Evolutionary conservation across 2,113 vertebrate genomes (phyloP).

Genomic region (Trichechus manatus): DNA sequence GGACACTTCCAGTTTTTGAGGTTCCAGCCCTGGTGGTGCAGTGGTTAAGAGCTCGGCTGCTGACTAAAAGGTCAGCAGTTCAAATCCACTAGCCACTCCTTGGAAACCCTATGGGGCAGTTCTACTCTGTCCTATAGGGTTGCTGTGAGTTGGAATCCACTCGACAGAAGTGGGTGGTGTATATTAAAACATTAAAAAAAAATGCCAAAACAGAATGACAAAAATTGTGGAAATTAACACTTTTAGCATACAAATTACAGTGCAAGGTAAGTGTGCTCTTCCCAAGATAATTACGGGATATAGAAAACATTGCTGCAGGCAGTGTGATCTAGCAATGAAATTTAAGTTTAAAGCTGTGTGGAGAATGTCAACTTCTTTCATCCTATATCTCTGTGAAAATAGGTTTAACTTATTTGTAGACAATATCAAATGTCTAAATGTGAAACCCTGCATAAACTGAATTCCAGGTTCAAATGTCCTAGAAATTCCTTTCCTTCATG

Average conservation of each 20-base stretch:
- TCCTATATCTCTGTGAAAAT: neutral
- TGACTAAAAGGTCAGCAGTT: too few relatives aligned
- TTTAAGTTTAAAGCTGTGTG: neutral
- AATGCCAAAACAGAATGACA: neutral
- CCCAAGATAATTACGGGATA: neutral
- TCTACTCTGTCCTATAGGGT: too few relatives aligned
- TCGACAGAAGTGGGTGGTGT: too few relatives aligned
- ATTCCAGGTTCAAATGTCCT: neutral
- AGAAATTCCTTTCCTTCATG: neutral
- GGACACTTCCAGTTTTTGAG: neutral
- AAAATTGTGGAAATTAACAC: neutral
- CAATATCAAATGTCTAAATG: neutral
- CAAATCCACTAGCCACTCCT: too few relatives aligned
- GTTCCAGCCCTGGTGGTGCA: neutral
- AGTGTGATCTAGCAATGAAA: neutral
- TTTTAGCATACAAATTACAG: neutral
- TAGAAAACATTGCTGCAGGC: neutral
- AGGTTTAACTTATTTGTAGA: neutral
- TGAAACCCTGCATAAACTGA: neutral
- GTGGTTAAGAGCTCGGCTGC: too few relatives aligned
- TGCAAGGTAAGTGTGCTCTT: neutral
- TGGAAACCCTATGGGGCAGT: too few relatives aligned
- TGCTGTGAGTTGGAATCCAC: too few relatives aligned
- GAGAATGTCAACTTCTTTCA: neutral
- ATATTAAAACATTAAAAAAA: neutral